Conservation (phyloP, 1,140 invertebrate species). For the Drosophila watanabei region DNA sequence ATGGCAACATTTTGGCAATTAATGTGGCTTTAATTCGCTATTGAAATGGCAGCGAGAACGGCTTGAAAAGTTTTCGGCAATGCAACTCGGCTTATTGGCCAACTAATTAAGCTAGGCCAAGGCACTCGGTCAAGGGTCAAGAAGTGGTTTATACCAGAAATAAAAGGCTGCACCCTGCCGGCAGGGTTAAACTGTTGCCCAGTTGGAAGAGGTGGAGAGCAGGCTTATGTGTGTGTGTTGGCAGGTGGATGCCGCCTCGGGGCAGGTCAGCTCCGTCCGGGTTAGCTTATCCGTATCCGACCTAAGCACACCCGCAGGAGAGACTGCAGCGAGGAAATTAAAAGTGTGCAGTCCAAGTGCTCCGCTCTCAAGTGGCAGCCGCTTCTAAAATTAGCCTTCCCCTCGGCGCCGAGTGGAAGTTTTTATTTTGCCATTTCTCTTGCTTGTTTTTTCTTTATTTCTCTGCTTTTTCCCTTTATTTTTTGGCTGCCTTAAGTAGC, state of each 20-base stretch:
- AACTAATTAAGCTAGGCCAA: slow-evolving; percentile 56
- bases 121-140: slow-evolving; percentile 51
- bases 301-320: slow-evolving; percentile 19
- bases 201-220: neutral
- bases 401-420: slow-evolving; percentile 29
- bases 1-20: slow-evolving; percentile 22
- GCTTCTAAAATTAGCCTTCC: slow-evolving; percentile 60
- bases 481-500: slow-evolving; percentile 46
- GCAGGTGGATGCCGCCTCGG: slow-evolving; percentile 25
- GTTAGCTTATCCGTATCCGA: slow-evolving; percentile 24
- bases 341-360: slow-evolving; percentile 46
- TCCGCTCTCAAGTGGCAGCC: slow-evolving; percentile 49
- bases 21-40: slow-evolving; percentile 31
- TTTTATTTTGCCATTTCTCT: slow-evolving; percentile 30
- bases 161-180: slow-evolving; percentile 26
- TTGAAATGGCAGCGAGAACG: slow-evolving; percentile 9
- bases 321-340: slow-evolving; percentile 46
- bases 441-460: neutral
- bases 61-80: slow-evolving; percentile 25
- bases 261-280: slow-evolving; percentile 3
- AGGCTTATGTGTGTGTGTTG: neutral
- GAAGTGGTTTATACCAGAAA: slow-evolving; percentile 24
- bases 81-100: slow-evolving; percentile 56
- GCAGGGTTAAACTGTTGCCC: slow-evolving; percentile 17
- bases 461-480: slow-evolving; percentile 3